Conservation (phyloP, 2,797 vertebrate genomes). For the Cynopterus sphinx region DNA sequence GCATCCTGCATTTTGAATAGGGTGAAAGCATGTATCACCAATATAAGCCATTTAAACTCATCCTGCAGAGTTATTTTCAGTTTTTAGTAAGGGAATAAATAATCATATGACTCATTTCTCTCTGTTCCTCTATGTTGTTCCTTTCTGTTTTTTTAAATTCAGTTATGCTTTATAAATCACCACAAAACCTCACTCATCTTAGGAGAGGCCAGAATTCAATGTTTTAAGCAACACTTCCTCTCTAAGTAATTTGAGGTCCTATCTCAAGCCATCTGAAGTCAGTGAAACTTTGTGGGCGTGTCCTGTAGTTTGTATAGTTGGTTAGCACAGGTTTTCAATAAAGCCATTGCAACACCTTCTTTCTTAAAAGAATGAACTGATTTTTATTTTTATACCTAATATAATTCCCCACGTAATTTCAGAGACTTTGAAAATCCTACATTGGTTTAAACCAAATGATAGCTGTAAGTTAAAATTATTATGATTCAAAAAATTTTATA, state of each 20-base stretch:
- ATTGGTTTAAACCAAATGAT: neutral
- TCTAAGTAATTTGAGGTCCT: neutral
- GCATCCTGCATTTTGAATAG: neutral
- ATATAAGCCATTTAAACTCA: neutral
- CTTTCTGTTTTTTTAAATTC: neutral
- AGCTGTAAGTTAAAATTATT: neutral
- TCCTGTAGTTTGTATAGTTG: neutral
- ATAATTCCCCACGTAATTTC: neutral
- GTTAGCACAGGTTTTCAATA: neutral
- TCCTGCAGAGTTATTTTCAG: neutral
- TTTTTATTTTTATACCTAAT: neutral
- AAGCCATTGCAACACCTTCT: neutral
- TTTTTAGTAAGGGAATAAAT: neutral
- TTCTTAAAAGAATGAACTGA: neutral
- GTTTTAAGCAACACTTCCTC: neutral
- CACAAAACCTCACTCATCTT: neutral
- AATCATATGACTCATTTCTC: neutral
- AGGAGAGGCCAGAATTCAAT: neutral
- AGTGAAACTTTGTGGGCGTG: neutral
- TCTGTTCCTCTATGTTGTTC: neutral
- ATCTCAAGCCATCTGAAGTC: neutral
- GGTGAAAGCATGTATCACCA: neutral
- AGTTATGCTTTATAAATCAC: neutral
- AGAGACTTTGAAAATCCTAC: neutral
- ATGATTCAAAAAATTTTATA: neutral